Base-by-base conservation (phyloP, 2,888 invertebrate species). In the Drosophila gaucha region DNA sequence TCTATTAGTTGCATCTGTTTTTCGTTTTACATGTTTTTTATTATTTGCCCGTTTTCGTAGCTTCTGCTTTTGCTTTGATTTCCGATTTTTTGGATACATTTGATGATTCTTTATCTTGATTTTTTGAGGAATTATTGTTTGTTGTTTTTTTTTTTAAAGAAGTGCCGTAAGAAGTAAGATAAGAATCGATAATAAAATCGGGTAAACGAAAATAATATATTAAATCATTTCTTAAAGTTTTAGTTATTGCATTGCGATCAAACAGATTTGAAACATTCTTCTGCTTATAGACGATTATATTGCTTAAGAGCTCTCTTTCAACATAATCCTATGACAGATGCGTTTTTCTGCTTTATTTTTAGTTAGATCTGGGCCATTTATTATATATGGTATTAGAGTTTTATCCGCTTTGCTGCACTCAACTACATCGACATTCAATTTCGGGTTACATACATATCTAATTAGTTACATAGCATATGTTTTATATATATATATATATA, bases 371-470 rank as follows among this genome's bases (percentile, higher is more conserved):
- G 70, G 66, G 65, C 66, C 54, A 47, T 47, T 47, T 14, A 22
- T 54, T 30, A 12, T 28, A 10, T 28, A 1, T 35, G 16, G 35
- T 26, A 47, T 22, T 55, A 44, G 47, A 43, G 10, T 20, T 26
- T 47, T 26, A 31, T 64, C 62, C 59, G 46, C 58, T 59, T 76
- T 65, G 47, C 59, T 59, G 47, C 55, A 62, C 46, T 74, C 67
- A 71, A 78, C 78, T 74, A 67, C 62, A 51, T 67, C 56, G 71
- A 67, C 59, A 57, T 59, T 67, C 58, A 69, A 67, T 64, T 77
- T 69, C 41, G 31, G 50, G 41, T 55, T 73, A 76, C 66, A 86
- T 80, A 84, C 64, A 80, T 77, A 80, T 80, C 69, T 82, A 80
- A 71, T 80, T 62, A 63, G 47, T 66, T 71, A 54, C 39, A 49